Base-by-base conservation (phyloP, 2,888 invertebrate genomes). In the Ametastegia equiseti region DNA sequence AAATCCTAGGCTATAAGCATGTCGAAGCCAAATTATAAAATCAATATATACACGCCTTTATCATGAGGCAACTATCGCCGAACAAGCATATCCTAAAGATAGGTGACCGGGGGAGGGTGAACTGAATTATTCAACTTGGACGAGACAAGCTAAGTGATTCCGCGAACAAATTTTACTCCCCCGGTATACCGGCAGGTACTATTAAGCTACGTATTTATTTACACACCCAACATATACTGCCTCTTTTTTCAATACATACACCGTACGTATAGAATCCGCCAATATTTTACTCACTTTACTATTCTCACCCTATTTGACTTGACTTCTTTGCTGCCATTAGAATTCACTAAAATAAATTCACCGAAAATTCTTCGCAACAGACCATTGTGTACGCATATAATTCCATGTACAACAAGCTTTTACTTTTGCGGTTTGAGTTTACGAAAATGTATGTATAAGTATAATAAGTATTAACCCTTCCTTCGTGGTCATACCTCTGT, bases 81-180 rank as follows among this genome's bases (percentile, higher is more conserved):
- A 54, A 36, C 54, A 54, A 23, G 54, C 42, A 36, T 23, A 39
- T 71, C 36, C 45, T 47, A 47, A 47, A 45, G 47, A 71, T 75
- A 75, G 50, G 50, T 54, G 30, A 54, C 19, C 11, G 63, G 6
- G 5, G 30, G 5, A 5, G 67, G 15, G 4, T 71, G 15, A 45
- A 54, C 47, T 75, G 50, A 75, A 75, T 75, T 75, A 75, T 75
- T 75, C 33, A 75, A 50, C 50, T 50, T 13, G 30, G n/a, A 75
- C 50, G 9, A 54, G 75, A 75, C 54, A 54, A 75, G 75, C 50
- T 75, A 39, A 75, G 75, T 75, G 75, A 75, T 75, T 75, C 75
- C 36, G 36, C 33, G 75, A 75, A 50, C 50, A 33, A 75, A 75
- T 45, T 45, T 36, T 75, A 4, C 27, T 54, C 36, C 33, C 39